Evolutionary conservation across 1,140 invertebrate species (phyloP).

Genomic region (Apis florea): DNA sequence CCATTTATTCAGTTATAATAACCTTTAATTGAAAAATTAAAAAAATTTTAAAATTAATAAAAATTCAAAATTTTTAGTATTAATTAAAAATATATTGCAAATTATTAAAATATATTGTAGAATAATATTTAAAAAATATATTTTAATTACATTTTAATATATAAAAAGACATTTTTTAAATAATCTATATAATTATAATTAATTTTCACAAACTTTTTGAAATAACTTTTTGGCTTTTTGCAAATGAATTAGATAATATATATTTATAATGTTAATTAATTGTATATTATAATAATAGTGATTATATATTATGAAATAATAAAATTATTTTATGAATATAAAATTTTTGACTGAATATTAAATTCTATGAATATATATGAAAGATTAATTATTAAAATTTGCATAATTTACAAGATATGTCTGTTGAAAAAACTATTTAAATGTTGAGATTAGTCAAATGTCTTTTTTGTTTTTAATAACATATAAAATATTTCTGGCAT

Average conservation of each 20-base stretch:
- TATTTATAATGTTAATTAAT: neutral
- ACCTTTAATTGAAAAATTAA: slow-evolving; percentile 33
- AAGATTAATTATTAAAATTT: no score
- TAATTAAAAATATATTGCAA: slow-evolving; percentile 26
- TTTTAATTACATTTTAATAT: slow-evolving; percentile 3
- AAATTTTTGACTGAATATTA: no score
- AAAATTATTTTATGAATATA: no score
- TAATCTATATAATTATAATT: neutral
- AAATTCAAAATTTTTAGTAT: slow-evolving; percentile 35
- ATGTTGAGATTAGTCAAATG: no score
- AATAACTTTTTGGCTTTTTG: neutral
- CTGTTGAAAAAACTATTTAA: no score
- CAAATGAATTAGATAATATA: slow-evolving; percentile 10
- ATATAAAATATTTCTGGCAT: no score
- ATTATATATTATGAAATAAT: no score
- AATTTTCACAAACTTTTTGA: neutral
- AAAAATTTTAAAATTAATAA: neutral
- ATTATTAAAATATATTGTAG: slow-evolving; percentile 28
- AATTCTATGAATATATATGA: no score
- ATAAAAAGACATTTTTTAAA: neutral
- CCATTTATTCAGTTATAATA: slow-evolving; percentile 1
- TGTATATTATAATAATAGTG: no score
- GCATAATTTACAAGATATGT: no score
- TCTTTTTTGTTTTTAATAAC: no score
- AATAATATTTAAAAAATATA: slow-evolving; percentile 24